A percentile compares a stretch with the other conserved stretches of the same genome.
phyloP scores from a whole-genome alignment of 2,888 invertebrate genomes.

The Odontothrips loti region DNA sequence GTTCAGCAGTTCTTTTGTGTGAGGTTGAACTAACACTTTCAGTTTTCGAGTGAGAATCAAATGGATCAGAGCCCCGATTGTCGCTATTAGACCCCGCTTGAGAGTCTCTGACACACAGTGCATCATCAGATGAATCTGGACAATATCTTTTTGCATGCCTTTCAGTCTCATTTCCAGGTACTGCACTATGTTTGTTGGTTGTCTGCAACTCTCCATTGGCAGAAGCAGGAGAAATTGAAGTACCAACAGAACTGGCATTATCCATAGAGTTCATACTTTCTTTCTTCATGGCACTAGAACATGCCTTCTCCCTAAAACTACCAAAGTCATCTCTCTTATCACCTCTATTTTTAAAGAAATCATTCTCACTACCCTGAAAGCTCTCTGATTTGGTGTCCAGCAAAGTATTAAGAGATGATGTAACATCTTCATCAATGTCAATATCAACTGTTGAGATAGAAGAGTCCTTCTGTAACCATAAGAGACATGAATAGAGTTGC shows the following conservation, averaged over 20 bases:
- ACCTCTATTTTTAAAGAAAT: slow-evolving; percentile 4
- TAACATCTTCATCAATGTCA: slow-evolving; percentile 89
- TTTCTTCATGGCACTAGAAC: too few species aligned
- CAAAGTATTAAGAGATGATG: slow-evolving; percentile 86
- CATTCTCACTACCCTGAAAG: slow-evolving; percentile 35
- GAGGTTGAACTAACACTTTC: slow-evolving; percentile 17
- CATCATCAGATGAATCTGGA: slow-evolving; percentile 3
- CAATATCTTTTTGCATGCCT: too few species aligned
- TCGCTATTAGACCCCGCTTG: not conserved
- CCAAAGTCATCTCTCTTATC: not conserved
- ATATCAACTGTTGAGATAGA: slow-evolving; percentile 75
- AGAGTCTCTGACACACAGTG: not conserved
- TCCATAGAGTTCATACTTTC: too few species aligned
- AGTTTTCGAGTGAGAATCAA: not conserved
- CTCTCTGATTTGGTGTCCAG: slow-evolving; percentile 69
- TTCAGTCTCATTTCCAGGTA: too few species aligned
- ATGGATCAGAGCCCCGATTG: not conserved
- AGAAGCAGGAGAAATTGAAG: too few species aligned
- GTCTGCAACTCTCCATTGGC: too few species aligned
- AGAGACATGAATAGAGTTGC: not conserved
- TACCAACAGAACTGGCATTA: too few species aligned
- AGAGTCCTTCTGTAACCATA: slow-evolving; percentile 63
- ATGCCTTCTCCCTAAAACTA: too few species aligned
- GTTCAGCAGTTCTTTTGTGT: not conserved
- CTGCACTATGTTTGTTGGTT: too few species aligned